Evolutionary conservation across 2,888 invertebrate species (phyloP), one percentile per base, ranked within the genome.

Genomic region (Cheilosia vernalis): DNA sequence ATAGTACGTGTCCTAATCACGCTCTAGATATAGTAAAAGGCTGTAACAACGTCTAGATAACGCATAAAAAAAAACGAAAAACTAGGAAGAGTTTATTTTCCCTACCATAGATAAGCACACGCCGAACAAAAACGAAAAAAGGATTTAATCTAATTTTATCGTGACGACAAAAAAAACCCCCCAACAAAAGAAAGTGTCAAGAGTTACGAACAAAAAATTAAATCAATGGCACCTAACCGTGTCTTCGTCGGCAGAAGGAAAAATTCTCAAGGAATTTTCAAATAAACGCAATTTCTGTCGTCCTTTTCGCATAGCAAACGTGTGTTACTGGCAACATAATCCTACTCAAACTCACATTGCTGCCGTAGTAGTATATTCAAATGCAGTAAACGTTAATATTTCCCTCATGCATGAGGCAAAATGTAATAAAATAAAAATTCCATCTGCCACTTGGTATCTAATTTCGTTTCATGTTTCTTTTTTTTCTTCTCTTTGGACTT

Each of bases 1-100:
- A 33, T 10, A 58, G 30, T 33, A 67, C 49, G 63, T 78, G 67
- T 61, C 17, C 27, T 24, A 42, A 27, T 33, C 27, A 56, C 21
- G 61, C 55, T 64, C 64, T 67, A 77, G 61, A 83, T 83, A 73
- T 69, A 37, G 13, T 44, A 78, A 82, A 82, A 76, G 81, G 69
- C 74, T 63, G 61, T 24, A 51, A 42, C 60, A 15, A 53, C 44
- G 42, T 17, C 58, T 60, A n/a, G n/a, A n/a, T n/a, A 53, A 64
- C 63, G 51, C 61, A 47, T 55, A 74, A 42, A 74, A 33, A 49
- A 58, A 30, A 49, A 24, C 17, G 15, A 1, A 37, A 19, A 15
- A 51, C 49, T 56, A 21, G 19, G 47, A 37, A 49, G 33, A 19
- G 60, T 2, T 17, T 60, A 58, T 42, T 17, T 42, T 53, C 47